These are phyloP conservation scores for Pseudococcus longispinus DNA, from an alignment of 2,888 invertebrate genomes.

Conservation along the genomic window DNA sequence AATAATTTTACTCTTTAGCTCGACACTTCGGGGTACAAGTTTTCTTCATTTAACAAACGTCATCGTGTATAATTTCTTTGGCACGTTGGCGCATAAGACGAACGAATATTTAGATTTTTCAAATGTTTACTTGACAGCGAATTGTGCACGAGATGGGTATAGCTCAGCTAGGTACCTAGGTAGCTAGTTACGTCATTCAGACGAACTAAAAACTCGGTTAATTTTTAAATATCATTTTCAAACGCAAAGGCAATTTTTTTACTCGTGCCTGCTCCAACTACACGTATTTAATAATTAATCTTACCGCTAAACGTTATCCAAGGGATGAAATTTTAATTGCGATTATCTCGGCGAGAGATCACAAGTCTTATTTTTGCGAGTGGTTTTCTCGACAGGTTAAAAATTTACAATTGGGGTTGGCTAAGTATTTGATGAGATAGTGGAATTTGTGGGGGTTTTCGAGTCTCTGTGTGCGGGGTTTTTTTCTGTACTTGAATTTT, in stretches of 20 bases:
- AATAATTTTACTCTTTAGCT: background rate
- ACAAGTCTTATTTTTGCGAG: background rate
- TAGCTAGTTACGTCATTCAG: background rate
- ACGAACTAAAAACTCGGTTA: background rate
- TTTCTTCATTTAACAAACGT: background rate
- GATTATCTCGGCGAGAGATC: background rate
- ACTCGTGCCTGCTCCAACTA: background rate
- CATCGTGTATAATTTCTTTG: background rate
- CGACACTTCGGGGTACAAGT: background rate
- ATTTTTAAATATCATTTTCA: constrained; percentile 24
- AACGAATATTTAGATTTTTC: background rate
- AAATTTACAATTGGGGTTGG: background rate
- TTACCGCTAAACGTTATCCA: background rate
- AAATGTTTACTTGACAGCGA: background rate
- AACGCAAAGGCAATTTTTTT: background rate
- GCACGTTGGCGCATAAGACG: background rate
- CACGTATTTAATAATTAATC: constrained; percentile 10
- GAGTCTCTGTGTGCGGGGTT: background rate
- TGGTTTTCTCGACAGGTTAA: background rate
- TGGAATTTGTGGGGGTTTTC: background rate
- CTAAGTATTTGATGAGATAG: background rate
- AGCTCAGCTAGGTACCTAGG: too few relatives aligned
- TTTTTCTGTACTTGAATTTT: background rate
- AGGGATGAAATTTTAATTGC: constrained; percentile 12
- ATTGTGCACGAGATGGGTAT: too few relatives aligned